These are phyloP conservation scores for Esox niger DNA, from an alignment of 2,113 vertebrate genomes.

Conservation along the genomic window DNA sequence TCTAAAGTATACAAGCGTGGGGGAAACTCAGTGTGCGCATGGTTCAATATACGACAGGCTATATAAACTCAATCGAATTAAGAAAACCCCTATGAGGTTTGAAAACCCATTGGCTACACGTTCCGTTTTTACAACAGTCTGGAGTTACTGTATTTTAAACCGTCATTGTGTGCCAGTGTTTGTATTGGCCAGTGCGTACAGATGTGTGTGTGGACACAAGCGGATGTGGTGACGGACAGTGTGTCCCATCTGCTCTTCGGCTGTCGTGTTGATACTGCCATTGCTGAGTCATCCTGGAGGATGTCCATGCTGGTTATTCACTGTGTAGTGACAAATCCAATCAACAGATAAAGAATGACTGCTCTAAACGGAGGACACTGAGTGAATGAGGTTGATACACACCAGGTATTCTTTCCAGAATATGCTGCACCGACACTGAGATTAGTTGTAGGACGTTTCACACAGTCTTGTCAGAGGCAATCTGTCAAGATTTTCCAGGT, in stretches of 20 bases:
- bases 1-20: neutral
- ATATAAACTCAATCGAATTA: neutral
- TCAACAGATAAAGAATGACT: neutral
- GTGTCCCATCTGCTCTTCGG: neutral
- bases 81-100: too few species aligned
- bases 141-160: too few species aligned
- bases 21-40: neutral
- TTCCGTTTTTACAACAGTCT: too few species aligned
- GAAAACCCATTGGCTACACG: too few species aligned
- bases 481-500: too few species aligned
- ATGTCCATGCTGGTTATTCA: slow-evolving; percentile 2
- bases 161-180: neutral
- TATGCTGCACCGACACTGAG: too few species aligned
- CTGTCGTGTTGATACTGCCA: neutral
- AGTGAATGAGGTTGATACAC: neutral
- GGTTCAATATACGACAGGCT: neutral
- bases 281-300: neutral
- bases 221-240: neutral
- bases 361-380: neutral
- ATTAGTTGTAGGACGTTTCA: too few species aligned
- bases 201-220: neutral
- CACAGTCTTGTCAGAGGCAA: too few species aligned
- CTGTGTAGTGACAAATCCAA: neutral
- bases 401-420: neutral
- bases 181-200: neutral